Base-by-base conservation (phyloP, 2,888 invertebrate genomes). In the Azorinus chamasolen region DNA sequence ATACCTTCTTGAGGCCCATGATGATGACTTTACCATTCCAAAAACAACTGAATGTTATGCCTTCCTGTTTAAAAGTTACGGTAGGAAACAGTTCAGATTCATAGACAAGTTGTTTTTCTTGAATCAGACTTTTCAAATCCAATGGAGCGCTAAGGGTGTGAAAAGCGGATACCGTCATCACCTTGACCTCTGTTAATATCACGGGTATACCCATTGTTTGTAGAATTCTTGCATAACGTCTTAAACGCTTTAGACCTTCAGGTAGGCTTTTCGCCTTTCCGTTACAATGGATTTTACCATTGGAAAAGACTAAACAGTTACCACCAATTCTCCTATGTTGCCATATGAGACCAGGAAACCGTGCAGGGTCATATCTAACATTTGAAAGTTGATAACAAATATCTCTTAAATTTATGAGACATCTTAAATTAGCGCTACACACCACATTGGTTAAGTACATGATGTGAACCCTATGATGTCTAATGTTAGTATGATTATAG, bases 271-370 rank as follows among this genome's bases (percentile, higher is more conserved):
- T 1, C 2, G 46, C 69, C 39, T 48, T 55, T 22, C 61, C 69
- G 27, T 69, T 69, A 25, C 55, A 69, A 27, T 69, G 61, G 22
- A 69, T 62, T 5, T 37, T 39, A n/a, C 69, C 62, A 32, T 62
- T 69, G 25, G 55, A 25, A 39, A 62, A 69, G n/a, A 69, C 55
- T 41, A 69, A 48, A 48, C 69, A 69, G 45, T 69, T 69, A 14
- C 61, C 69, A 2, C 64, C 64, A 4, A 64, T 71, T n/a, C 16
- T 51, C 50, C 18, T 64, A 48, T 71, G 71, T 45, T 71, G 64
- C 64, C 64, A 64, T 16, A 71, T 53, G 2, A 71, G 45, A 25
- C 58, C 71, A 20, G 71, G 45, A 37, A 65, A 64, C 45, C 32
- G 54, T 25, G 41, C 22, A 14, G 58, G 51, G 20, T 66, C 39